A percentile compares a stretch with the other conserved stretches of the same genome.
Conservation (phyloP, 2,797 vertebrate genomes). For the Sternotherus odoratus region DNA sequence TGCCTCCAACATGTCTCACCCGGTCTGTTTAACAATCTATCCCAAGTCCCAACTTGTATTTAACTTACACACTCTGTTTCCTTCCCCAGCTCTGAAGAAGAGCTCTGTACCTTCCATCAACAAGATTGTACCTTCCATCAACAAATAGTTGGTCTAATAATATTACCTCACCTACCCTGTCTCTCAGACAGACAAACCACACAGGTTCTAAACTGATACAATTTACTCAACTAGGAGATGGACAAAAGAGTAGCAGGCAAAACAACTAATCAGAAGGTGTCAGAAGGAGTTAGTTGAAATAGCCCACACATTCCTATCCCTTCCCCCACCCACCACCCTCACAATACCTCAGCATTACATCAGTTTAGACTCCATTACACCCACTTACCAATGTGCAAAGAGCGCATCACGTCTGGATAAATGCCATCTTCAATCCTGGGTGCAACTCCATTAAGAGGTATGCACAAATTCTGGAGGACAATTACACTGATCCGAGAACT, state of each 20-base stretch:
- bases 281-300: constrained; percentile 1
- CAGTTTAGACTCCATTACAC: neutral
- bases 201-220: neutral
- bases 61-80: too few relatives aligned
- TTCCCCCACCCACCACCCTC: neutral
- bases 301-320: neutral
- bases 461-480: constrained; percentile 22
- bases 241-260: neutral
- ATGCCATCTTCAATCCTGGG: constrained; percentile 43
- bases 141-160: too few relatives aligned
- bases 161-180: too few relatives aligned
- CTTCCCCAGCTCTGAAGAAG: too few relatives aligned
- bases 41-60: too few relatives aligned
- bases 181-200: neutral
- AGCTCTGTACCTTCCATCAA: too few relatives aligned
- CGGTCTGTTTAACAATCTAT: too few relatives aligned
- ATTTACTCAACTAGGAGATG: neutral
- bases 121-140: too few relatives aligned
- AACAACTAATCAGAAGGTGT: neutral
- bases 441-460: neutral
- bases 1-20: too few relatives aligned
- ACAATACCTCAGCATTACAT: neutral
- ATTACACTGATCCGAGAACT: neutral
- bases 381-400: neutral
- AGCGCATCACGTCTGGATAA: constrained; percentile 38